These are phyloP conservation scores for Ormyrus pomaceus DNA, from an alignment of 2,888 invertebrate genomes.

Conservation along the genomic window DNA sequence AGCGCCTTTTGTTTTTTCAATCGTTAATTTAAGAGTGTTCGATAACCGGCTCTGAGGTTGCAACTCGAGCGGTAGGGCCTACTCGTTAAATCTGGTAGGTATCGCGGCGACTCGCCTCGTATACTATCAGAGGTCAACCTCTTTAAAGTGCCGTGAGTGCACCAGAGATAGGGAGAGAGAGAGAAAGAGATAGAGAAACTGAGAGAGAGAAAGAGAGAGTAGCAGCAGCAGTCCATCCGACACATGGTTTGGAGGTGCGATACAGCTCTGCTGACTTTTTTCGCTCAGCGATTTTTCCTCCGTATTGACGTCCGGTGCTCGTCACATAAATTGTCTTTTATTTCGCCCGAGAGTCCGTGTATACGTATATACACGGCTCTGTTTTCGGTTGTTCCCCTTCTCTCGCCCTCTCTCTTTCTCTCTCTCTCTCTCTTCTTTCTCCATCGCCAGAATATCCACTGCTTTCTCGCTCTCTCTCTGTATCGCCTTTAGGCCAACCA, in stretches of 20 bases:
- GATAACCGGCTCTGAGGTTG: constrained; percentile 8
- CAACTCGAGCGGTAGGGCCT: too few relatives aligned
- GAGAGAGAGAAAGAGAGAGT: too few relatives aligned
- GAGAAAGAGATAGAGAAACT: too few relatives aligned
- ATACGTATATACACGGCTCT: neutral
- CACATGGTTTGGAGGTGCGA: too few relatives aligned
- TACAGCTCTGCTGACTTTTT: neutral
- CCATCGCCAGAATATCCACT: too few relatives aligned
- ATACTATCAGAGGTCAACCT: neutral
- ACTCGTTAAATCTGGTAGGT: constrained; percentile 18
- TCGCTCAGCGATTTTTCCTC: too few relatives aligned
- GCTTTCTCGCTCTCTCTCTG: neutral
- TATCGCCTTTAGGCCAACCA: constrained; percentile 17
- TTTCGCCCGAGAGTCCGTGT: too few relatives aligned
- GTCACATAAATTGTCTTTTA: neutral
- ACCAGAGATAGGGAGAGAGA: neutral
- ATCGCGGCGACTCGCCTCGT: constrained; percentile 4
- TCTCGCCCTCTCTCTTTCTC: neutral
- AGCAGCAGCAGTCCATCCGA: too few relatives aligned
- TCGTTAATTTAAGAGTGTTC: constrained; percentile 22
- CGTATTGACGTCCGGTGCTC: neutral
- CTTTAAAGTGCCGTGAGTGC: neutral
- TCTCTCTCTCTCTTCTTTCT: neutral
- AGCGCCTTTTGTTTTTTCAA: constrained; percentile 50
- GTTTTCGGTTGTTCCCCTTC: neutral